Evolutionary conservation across 2,888 invertebrate genomes (phyloP).

Genomic region (Trichogramma evanescens): DNA sequence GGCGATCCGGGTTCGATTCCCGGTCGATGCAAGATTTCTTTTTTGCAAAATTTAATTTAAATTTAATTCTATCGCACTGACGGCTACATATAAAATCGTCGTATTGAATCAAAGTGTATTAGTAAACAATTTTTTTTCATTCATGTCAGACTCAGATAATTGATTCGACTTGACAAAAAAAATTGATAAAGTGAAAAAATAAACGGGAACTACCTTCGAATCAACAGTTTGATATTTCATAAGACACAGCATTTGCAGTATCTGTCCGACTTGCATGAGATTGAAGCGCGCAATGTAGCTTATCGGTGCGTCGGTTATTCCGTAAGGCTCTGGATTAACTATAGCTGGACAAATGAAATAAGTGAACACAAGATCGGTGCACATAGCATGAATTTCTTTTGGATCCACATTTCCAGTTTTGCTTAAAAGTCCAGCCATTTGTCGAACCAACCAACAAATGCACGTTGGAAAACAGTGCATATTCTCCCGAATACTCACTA

Average conservation of each 20-base stretch:
- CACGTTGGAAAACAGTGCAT: constrained; percentile 87
- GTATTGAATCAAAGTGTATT: not conserved
- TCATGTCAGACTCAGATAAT: not conserved
- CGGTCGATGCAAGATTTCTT: constrained; percentile 32
- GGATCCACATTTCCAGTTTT: constrained; percentile 54
- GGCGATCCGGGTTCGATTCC: constrained; percentile 43
- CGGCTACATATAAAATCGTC: not conserved
- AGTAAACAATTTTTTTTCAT: not conserved
- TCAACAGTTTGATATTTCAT: constrained; percentile 77
- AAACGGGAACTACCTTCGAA: constrained; percentile 48
- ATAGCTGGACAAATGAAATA: constrained; percentile 94
- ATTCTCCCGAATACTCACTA: constrained; percentile 72
- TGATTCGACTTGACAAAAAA: not conserved
- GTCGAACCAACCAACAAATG: constrained; percentile 83
- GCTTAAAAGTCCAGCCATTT: constrained; percentile 65
- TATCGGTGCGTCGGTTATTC: constrained; percentile 87
- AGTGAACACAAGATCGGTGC: constrained; percentile 87
- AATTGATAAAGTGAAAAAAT: not conserved
- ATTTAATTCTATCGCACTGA: too few species aligned
- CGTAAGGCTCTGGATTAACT: constrained; percentile 91
- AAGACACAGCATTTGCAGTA: constrained; percentile 84
- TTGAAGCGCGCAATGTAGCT: constrained; percentile 86
- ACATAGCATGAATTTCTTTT: constrained; percentile 63
- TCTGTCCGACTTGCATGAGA: constrained; percentile 84
- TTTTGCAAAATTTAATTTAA: too few species aligned